These are phyloP conservation scores for Chrysogorgia sp. DNA, from an alignment of 92 coral and sea anemone genomes.

Conservation along the genomic window DNA sequence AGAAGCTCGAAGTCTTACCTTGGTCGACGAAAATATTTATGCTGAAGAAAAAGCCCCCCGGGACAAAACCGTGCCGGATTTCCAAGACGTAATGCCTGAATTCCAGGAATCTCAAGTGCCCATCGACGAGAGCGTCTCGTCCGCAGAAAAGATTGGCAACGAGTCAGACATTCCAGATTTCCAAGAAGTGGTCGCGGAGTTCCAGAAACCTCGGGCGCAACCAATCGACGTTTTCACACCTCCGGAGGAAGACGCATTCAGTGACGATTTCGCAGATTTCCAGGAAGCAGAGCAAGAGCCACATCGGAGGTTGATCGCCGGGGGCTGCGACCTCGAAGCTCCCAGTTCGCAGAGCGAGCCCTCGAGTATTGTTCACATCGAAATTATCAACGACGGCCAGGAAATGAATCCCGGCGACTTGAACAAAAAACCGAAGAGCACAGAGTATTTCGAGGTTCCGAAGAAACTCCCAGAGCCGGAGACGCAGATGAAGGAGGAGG, in stretches of 20 bases:
- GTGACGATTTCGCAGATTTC: not conserved
- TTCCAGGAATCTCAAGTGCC: not conserved
- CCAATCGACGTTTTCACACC: not conserved
- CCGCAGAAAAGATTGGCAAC: not conserved
- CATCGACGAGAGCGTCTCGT: not conserved
- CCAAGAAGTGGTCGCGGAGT: constrained; percentile 15
- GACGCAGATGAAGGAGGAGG: constrained; percentile 6
- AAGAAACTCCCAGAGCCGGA: constrained; percentile 10
- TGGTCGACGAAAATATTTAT: constrained; percentile 23
- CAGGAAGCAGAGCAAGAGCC: constrained; percentile 31
- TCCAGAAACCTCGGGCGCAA: not conserved
- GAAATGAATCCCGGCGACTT: not conserved
- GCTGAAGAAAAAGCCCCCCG: not conserved
- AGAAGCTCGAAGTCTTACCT: constrained; percentile 4
- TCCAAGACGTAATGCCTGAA: constrained; percentile 11
- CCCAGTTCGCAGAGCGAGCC: constrained; percentile 9
- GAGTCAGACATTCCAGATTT: constrained; percentile 19
- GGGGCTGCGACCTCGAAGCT: constrained; percentile 22
- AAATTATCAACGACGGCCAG: not conserved
- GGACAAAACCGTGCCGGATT: not conserved
- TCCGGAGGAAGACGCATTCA: not conserved
- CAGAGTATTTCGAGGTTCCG: constrained; percentile 4
- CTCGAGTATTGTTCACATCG: not conserved
- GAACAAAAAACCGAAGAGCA: not conserved
- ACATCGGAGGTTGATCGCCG: not conserved